phyloP scores from a whole-genome alignment of 1,140 invertebrate genomes.

The Temnothorax longispinosus region DNA sequence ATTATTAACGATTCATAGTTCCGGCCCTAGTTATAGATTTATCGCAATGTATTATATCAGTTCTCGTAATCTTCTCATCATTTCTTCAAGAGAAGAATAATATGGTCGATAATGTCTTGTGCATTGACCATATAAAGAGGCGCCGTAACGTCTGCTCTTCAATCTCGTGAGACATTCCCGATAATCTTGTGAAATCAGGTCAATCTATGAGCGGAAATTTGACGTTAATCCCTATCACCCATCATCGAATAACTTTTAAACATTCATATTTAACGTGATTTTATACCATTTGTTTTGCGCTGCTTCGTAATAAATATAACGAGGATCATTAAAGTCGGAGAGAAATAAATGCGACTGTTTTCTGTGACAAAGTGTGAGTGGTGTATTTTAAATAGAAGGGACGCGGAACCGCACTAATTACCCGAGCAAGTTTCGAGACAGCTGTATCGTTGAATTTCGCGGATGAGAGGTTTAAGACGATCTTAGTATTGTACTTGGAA shows the following conservation, averaged over 20 bases:
- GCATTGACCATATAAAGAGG: background rate
- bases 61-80: background rate
- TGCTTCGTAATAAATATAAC: background rate
- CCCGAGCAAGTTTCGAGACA: background rate
- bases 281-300: background rate
- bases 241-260: constrained; percentile 17
- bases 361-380: background rate
- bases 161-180: constrained; percentile 5
- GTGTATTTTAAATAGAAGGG: background rate
- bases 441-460: constrained; percentile 26
- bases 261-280: background rate
- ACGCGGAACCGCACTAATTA: constrained; percentile 10
- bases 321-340: background rate
- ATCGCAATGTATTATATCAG: too few species aligned
- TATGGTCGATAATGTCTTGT: constrained; percentile 2
- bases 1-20: background rate
- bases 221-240: background rate
- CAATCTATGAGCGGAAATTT: constrained; percentile 18
- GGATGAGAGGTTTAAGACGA: constrained; percentile 13
- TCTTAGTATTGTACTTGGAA: background rate
- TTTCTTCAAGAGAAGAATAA: background rate
- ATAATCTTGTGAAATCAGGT: constrained; percentile 31
- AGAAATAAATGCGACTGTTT: background rate
- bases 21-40: background rate
- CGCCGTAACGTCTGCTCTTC: constrained; percentile 27